These are phyloP conservation scores for Blera fallax DNA, from an alignment of 2,888 invertebrate species.

Conservation along the genomic window DNA sequence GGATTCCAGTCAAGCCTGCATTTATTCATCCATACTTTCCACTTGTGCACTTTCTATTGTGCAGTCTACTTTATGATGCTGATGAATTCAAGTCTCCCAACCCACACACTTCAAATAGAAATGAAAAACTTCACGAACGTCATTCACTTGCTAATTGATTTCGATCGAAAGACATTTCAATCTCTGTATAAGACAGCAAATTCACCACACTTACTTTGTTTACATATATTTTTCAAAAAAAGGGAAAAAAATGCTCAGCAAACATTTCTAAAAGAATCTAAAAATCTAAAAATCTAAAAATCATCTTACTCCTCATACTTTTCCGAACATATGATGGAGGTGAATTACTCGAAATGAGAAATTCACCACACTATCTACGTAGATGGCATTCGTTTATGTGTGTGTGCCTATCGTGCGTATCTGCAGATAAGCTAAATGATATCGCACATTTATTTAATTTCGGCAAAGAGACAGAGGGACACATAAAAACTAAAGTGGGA, in stretches of 20 bases:
- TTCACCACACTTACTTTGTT: constrained; percentile 3
- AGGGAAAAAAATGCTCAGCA: background rate
- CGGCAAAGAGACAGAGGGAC: background rate
- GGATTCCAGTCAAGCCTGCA: no score
- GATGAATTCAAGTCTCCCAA: no score
- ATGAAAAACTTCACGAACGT: no score
- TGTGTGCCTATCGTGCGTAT: constrained; percentile 21
- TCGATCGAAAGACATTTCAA: background rate
- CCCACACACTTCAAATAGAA: no score
- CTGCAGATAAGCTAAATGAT: constrained; percentile 51
- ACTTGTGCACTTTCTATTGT: no score
- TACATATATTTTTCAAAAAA: background rate
- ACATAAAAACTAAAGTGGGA: constrained; percentile 11
- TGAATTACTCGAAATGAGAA: background rate
- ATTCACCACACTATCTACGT: constrained; percentile 34
- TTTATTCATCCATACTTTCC: no score
- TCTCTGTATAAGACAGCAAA: background rate
- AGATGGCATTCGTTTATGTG: background rate
- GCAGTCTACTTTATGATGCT: no score
- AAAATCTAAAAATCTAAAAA: background rate
- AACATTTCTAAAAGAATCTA: background rate
- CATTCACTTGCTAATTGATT: background rate
- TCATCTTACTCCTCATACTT: background rate
- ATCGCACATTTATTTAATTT: constrained; percentile 42
- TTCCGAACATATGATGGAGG: constrained; percentile 28